These are phyloP conservation scores for Marasmarcha lunaedactyla DNA, from an alignment of 2,888 invertebrate genomes.

Conservation along the genomic window DNA sequence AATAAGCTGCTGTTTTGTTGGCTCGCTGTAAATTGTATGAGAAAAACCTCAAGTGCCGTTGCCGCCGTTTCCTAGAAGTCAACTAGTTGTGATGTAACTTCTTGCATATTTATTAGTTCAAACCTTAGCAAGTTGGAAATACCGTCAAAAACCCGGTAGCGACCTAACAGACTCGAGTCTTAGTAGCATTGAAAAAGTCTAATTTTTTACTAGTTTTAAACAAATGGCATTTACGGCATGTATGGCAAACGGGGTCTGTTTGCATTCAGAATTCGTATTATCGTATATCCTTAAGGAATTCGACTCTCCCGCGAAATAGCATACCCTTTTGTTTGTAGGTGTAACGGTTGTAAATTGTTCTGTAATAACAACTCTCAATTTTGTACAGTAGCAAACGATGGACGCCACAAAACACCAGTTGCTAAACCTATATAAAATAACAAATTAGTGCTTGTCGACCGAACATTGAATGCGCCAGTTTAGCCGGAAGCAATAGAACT, in stretches of 20 bases:
- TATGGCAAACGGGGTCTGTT: no score
- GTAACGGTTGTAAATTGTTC: constrained; percentile 44
- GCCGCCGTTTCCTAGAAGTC: constrained; percentile 1
- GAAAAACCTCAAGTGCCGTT: constrained; percentile 30
- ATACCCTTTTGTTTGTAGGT: constrained; percentile 39
- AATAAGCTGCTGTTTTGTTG: constrained; percentile 52
- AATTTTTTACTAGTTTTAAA: no score
- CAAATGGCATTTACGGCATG: no score
- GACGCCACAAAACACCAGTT: neutral
- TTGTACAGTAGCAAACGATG: constrained; percentile 13
- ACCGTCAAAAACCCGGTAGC: no score
- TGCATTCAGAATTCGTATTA: no score
- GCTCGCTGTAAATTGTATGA: constrained; percentile 46
- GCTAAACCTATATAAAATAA: constrained; percentile 4
- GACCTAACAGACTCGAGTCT: no score
- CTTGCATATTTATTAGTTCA: constrained; percentile 1
- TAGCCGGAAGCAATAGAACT: constrained; percentile 33
- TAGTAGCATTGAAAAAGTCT: no score
- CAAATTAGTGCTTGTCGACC: constrained; percentile 5
- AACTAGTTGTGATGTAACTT: neutral
- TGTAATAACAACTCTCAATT: constrained; percentile 27
- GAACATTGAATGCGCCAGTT: constrained; percentile 14
- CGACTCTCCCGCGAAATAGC: constrained; percentile 35
- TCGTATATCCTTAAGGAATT: constrained; percentile 7
- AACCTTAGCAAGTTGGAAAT: no score